These are phyloP conservation scores for Dicycla oo DNA, from an alignment of 2,888 invertebrate genomes.

Conservation along the genomic window DNA sequence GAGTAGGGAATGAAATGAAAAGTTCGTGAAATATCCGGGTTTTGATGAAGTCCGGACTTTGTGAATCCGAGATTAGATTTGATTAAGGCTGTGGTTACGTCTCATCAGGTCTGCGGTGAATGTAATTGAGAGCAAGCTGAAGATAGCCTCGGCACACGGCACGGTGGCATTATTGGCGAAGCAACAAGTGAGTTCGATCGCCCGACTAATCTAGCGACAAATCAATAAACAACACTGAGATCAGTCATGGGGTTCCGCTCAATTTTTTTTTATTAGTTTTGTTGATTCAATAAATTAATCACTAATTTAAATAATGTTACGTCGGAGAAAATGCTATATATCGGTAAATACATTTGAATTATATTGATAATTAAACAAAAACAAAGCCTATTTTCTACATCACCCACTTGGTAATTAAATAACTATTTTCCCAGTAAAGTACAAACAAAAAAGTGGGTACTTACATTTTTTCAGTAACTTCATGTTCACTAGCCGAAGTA, in stretches of 20 bases:
- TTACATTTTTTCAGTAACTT: constrained; percentile 37
- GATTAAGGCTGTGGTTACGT: constrained; percentile 51
- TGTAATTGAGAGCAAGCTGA: constrained; percentile 72
- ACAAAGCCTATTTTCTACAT: not conserved
- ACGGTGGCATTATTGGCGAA: constrained; percentile 67
- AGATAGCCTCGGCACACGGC: constrained; percentile 61
- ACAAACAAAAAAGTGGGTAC: constrained; percentile 12
- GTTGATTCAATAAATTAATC: not conserved
- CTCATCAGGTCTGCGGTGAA: constrained; percentile 68
- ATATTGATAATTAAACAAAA: not conserved
- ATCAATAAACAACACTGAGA: constrained; percentile 45
- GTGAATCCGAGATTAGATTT: constrained; percentile 49
- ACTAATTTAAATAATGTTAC: not conserved
- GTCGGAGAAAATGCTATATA: not conserved
- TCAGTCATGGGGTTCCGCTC: constrained; percentile 23
- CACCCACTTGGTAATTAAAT: not conserved
- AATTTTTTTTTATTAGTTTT: not conserved
- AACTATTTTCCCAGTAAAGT: not conserved
- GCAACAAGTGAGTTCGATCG: constrained; percentile 78
- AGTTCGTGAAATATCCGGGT: constrained; percentile 33
- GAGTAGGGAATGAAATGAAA: constrained; percentile 32
- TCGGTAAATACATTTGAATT: not conserved
- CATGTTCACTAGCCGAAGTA: constrained; percentile 47
- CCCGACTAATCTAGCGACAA: constrained; percentile 69
- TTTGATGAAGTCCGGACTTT: constrained; percentile 36